Base-by-base conservation (phyloP, 2,797 vertebrate species). In the Lepilemur ruficaudatus region DNA sequence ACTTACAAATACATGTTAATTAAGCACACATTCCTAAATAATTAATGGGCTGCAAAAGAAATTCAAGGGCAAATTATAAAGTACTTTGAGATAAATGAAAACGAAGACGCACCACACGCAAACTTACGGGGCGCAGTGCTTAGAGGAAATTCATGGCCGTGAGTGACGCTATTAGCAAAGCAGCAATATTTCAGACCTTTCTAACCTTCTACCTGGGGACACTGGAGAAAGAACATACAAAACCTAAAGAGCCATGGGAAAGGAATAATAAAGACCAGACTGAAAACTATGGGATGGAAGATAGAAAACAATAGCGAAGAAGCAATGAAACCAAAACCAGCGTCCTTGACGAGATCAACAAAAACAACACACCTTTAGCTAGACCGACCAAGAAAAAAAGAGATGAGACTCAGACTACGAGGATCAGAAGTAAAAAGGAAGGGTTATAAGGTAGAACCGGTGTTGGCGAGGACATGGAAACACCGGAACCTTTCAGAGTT, bases 401-500 rank as follows among this genome's bases (percentile, higher is more conserved):
- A 55, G 50, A 69, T 2, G 28, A 5, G 14, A 48, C 10, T 48
- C 85, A 32, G n/a, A 20, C 55, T 23, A 23, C 43, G 25, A 25
- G 5, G 48, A 20, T 50, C n/a, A 41, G 57, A 28, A 28, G 13
- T 25, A 38, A 12, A 41, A 52, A 11, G 0, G 2, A 63, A 82
- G 12, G 79, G 3, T 63, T 15, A 3, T 6, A 17, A 61, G 17
- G 52, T 25, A 46, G 18, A 0, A 1, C 41, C 32, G 1, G 76
- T 1, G 28, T 1, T 3, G 38, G 28, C 7, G 38, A 25, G 20
- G 28, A 13, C 1, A 4, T 32, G 52, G 22, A 61, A 32, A 22
- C 7, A 14, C 0, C 0, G 46, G 35, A 50, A 20, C 2, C n/a
- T 5, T 41, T 11, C 13, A 0, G 5, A 20, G 1, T 14, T n/a